Base-by-base conservation (phyloP, 2,888 invertebrate genomes). In the Drosophila bunnanda region DNA sequence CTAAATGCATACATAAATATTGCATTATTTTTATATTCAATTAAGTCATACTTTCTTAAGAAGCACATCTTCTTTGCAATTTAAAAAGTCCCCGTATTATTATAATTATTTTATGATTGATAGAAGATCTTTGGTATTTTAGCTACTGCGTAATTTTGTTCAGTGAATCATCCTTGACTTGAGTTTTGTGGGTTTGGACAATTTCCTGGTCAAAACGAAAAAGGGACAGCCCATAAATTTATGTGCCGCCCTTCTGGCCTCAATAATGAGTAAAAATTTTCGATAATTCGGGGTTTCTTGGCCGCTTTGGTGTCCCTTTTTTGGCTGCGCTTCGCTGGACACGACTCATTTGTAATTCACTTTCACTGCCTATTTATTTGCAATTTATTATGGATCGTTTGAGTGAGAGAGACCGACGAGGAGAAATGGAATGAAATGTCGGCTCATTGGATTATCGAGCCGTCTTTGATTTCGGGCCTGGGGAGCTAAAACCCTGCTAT, bases 251-350 rank as follows among this genome's bases (percentile, higher is more conserved):
- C 82, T 79, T 87, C 75, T 72, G 61, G 73, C 69, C 70, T 64
- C 78, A 76, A 89, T 88, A 86, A 89, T 89, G 89, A 88, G 82
- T 77, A 72, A 82, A 79, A 88, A 76, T 82, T 85, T 86, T 76
- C 86, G 88, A 89, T 88, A 86, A 86, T 86, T 88, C 75, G 74
- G 58, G 59, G 79, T 76, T 86, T 83, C 77, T 78, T 39, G 20
- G 34, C 36, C 65, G 75, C 75, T 79, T 72, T 68, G 43, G 61
- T 62, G 58, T 69, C 59, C 82, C 54, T 44, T 66, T 67, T 80
- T 76, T 59, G 60, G 77, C 34, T 75, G 65, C 82, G 87, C 75
- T 75, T 82, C 82, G 75, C 48, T 77, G 77, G 57, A 36, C 78
- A 55, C 54, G 39, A 43, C 79, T 87, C 88, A 89, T 85, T 77